These are phyloP conservation scores for Diplazon laetatorius DNA, from an alignment of 2,888 invertebrate species.

Conservation along the genomic window DNA sequence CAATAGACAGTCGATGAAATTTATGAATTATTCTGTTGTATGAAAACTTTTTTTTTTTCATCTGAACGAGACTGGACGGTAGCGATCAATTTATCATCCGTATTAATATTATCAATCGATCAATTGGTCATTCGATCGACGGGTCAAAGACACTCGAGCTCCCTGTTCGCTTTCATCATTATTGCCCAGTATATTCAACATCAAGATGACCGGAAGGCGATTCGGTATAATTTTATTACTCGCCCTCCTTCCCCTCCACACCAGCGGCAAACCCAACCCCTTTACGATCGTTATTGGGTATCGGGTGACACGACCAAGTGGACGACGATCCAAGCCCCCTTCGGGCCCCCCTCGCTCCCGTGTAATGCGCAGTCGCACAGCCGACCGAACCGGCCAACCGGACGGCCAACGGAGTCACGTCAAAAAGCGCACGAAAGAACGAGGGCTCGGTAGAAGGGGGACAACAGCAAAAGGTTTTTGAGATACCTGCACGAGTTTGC, in stretches of 20 bases:
- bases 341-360: constrained; percentile 30
- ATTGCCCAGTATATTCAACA: constrained; percentile 48
- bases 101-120: constrained; percentile 58
- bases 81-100: constrained; percentile 42
- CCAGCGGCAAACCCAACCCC: constrained; percentile 58
- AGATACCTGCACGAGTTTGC: constrained; percentile 65
- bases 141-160: constrained; percentile 58
- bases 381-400: constrained; percentile 48
- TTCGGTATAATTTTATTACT: constrained; percentile 62
- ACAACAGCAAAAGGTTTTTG: constrained; percentile 45
- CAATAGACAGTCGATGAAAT: not conserved
- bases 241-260: too few species aligned
- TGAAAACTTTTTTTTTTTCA: constrained; percentile 39
- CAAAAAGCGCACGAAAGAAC: constrained; percentile 51
- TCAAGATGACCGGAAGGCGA: constrained; percentile 65
- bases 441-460: too few species aligned
- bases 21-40: constrained; percentile 40
- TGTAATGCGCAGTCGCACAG: constrained; percentile 16
- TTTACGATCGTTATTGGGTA: constrained; percentile 63
- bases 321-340: constrained; percentile 42
- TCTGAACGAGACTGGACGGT: constrained; percentile 1
- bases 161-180: constrained; percentile 50
- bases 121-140: constrained; percentile 44
- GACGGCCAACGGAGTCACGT: constrained; percentile 49
- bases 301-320: constrained; percentile 60